phyloP scores from a whole-genome alignment of 1,140 invertebrate species.

The Ruditapes philippinarum region DNA sequence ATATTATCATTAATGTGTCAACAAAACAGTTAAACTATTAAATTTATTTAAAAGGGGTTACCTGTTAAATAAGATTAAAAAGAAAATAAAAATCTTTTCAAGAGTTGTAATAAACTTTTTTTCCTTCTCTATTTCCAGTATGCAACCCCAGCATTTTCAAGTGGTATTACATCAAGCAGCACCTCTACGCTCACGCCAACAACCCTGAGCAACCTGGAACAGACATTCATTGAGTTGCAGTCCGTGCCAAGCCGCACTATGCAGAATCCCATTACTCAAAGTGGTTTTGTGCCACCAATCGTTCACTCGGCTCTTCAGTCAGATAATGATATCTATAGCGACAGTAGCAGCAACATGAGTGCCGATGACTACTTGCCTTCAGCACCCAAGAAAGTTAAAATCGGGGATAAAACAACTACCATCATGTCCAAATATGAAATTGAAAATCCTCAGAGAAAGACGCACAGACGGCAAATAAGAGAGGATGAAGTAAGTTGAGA shows the following conservation, averaged over 20 bases:
- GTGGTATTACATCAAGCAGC: slow-evolving; percentile 93
- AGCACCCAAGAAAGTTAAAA: slow-evolving; percentile 51
- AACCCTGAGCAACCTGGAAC: slow-evolving; percentile 96
- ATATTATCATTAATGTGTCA: too few species aligned
- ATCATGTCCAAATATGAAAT: slow-evolving; percentile 71
- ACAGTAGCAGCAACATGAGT: slow-evolving; percentile 70
- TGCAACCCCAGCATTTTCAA: slow-evolving; percentile 74
- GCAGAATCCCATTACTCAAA: slow-evolving; percentile 92
- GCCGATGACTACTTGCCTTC: slow-evolving; percentile 54
- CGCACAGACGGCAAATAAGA: slow-evolving; percentile 51
- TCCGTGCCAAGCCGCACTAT: slow-evolving; percentile 88
- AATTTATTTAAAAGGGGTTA: too few species aligned
- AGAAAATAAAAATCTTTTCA: too few species aligned
- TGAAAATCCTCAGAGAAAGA: slow-evolving; percentile 72
- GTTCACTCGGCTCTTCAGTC: slow-evolving; percentile 87
- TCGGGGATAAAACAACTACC: slow-evolving; percentile 64
- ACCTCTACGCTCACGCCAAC: slow-evolving; percentile 97
- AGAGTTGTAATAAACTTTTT: too few species aligned
- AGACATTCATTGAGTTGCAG: slow-evolving; percentile 90
- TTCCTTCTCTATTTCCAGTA: slow-evolving; percentile 71
- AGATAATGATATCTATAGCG: slow-evolving; percentile 63
- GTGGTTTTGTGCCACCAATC: slow-evolving; percentile 95
- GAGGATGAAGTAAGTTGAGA: slow-evolving; percentile 54
- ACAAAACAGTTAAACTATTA: too few species aligned
- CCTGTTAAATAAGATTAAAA: too few species aligned